Evolutionary conservation across 1,140 invertebrate species (phyloP), one percentile per base, ranked within the genome.

Genomic region (Streblospio benedicti): DNA sequence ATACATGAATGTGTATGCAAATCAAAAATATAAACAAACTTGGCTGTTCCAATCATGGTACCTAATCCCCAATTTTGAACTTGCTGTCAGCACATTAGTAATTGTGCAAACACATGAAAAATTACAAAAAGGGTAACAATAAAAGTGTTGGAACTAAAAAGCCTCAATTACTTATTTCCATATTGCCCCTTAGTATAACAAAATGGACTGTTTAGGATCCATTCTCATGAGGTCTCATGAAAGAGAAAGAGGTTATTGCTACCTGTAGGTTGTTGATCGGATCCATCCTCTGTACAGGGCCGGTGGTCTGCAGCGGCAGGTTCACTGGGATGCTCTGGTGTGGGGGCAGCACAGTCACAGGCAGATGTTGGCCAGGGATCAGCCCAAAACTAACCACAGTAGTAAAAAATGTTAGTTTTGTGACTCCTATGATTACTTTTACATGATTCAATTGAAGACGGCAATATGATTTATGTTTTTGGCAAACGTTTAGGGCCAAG

Each of bases 281-380:
- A 50, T 97, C 93, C 93, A 98, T 98, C 55, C 91, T 85, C 78
- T 95, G 91, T 25, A 98, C 87, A 41, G 90, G 89, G n/a, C 95
- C 96, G 58, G 81, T 84, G 4, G 89, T 91, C 62, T 84, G 86
- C 16, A 98, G 79, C 1, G 83, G 76, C 27, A 99, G 76, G 55
- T 83, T 85, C 0, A 86, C 83, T 71, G 93, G 91, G 27, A 86
- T 83, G 59, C 83, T 85, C 66, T 91, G 87, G 63, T 91, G 90
- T 9, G 95, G 93, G 58, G 86, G 85, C 45, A 99, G 71, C 16
- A 89, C 86, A 57, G 83, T 78, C 25, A 96, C 84, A 69, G 88
- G 84, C 55, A 99, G 73, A 0, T 89, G 88, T 35, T 86, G 81
- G 4, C 86, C 85, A 44, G 94, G 94, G 64, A 86, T 84, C 52